Evolutionary conservation across 2,797 vertebrate species (phyloP), one percentile per base, ranked within the genome.

Genomic region (Hoplostethus atlanticus): DNA sequence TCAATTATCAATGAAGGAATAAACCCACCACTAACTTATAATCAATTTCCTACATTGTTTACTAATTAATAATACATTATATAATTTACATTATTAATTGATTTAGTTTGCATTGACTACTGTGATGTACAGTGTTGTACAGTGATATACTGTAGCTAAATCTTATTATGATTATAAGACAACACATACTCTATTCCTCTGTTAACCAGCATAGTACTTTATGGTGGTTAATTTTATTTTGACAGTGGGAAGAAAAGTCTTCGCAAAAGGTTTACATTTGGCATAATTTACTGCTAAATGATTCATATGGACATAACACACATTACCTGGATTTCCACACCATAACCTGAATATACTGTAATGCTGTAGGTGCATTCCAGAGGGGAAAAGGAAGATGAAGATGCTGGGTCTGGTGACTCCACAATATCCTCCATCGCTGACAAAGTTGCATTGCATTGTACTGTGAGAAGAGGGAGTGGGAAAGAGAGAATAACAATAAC

Each of bases 301-400:
- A 50, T 61, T 71, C 15, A 51, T 3, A 28, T 55, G 0, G 28
- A 46, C 2, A 36, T 12, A 11, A 47, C 21, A 40, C 36, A 57
- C 58, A 16, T 60, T 90, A 97, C 97, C 96, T 97, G 96, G 78
- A 97, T 96, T 85, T 97, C 97, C 74, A 98, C 96, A n/a, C 96
- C 97, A 0, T 97, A 97, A 28, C 97, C 96, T 44, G 95, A 91
- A 64, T 97, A 97, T 68, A 98, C 97, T 4, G 94, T 95, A 76
- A 98, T 96, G 83, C 95, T 96, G 87, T 97, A 98, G 11, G 95
- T 97, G 80, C 97, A 98, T 68, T 98, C 96, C 81, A 98, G 87
- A 34, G 95, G 95, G 2, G 95, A 94, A 54, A 89, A 93, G 47
- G 94, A 92, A 62, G 92, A 80, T 8, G 94, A 94, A 5, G 94